Base-by-base conservation (phyloP, 1,140 invertebrate genomes). In the Bombus fervidus region DNA sequence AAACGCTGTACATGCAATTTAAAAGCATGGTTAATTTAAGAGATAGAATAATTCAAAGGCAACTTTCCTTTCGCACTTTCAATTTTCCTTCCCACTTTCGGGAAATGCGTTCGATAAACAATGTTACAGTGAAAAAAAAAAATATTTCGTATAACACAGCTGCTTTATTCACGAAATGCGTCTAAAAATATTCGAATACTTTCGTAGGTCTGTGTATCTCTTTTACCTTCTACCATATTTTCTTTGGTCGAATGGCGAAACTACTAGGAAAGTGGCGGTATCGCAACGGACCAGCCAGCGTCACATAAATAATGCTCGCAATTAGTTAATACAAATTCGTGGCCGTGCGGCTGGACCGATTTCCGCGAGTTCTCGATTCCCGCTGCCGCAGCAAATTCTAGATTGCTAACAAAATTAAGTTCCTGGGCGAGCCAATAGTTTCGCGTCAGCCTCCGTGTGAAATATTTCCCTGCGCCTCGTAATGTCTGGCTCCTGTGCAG, bases 391-490 rank as follows among this genome's bases (percentile, higher is more conserved):
- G 73, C 84, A 79, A 89, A 89, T 89, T 88, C 74, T 80, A 86
- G 53, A 86, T 89, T 82, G 84, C 83, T 89, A 89, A 89, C 85
- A 86, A 89, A 82, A 86, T 89, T 89, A 89, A 89, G 88, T 86
- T 73, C 59, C 39, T 53, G 37, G 66, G 47, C 83, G 68, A 64
- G 81, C 74, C 83, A 89, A 89, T 89, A 82, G 76, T 86, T 79
- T 76, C 69, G 79, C 87, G 87, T 86, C 87, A 89, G 75, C 74
- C 25, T 10, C 66, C 1, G 64, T 73, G 75, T 89, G 83, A 89
- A 89, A 89, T 89, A 86, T 89, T 80, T 80, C 87, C 69, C 76
- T 82, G 79, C 69, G 10, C 39, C 69, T 72, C 74, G n/a, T 66
- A 62, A 62, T 77, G 25, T 77, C 75, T 77, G 74, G 59, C 81